Percentiles rank a stretch among this genome's conserved stretches.
phyloP scores from a whole-genome alignment of 2,113 vertebrate species.

The Plecturocebus donacophilus region DNA sequence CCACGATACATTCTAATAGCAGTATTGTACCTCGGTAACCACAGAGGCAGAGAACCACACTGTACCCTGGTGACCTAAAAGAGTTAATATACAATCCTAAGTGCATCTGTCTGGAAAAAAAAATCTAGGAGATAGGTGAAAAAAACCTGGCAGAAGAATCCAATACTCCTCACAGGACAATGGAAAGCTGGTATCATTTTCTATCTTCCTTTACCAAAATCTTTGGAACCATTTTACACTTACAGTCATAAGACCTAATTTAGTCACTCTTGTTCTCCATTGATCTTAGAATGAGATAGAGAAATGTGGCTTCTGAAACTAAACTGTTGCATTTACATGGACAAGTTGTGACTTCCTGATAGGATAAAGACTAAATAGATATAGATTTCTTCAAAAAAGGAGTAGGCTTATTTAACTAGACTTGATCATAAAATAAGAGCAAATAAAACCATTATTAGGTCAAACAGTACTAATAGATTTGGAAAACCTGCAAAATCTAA shows the following conservation, averaged over 20 bases:
- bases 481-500: conserved; percentile 18
- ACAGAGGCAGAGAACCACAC: neutral
- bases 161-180: neutral
- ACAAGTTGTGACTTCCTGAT: neutral
- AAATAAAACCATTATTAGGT: neutral
- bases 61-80: neutral
- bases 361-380: neutral
- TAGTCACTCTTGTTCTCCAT: neutral
- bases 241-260: neutral
- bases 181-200: neutral
- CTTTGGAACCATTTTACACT: neutral
- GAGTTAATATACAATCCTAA: neutral
- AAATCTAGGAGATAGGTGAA: neutral
- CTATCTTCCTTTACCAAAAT: neutral
- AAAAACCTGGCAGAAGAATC: neutral
- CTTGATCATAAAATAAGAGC: conserved; percentile 29
- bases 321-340: conserved; percentile 23
- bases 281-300: neutral
- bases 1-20: neutral
- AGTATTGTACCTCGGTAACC: neutral
- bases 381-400: conserved; percentile 32
- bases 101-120: neutral
- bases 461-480: neutral
- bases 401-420: neutral
- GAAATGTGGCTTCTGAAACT: conserved; percentile 41